These are phyloP conservation scores for Chelon auratus DNA, from an alignment of 2,797 vertebrate species.

Conservation along the genomic window DNA sequence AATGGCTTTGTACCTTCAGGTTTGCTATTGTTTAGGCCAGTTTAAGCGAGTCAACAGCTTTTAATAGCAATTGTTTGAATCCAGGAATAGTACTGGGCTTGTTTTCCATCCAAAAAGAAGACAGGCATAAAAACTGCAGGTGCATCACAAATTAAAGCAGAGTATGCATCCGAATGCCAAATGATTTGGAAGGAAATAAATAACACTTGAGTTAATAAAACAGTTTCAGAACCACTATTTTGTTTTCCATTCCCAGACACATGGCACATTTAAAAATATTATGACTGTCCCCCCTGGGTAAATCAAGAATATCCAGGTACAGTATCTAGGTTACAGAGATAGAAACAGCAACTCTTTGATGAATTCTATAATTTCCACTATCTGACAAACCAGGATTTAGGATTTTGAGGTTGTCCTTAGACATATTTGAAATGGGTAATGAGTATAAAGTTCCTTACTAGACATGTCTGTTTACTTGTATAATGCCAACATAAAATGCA, in stretches of 20 bases:
- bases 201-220: slow-evolving; percentile 33
- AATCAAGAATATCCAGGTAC: not conserved
- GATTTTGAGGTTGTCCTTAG: not conserved
- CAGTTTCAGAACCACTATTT: slow-evolving; percentile 11
- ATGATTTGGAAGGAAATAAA: slow-evolving; percentile 50
- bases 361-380: not conserved
- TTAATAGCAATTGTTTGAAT: slow-evolving; percentile 17
- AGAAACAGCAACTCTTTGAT: not conserved
- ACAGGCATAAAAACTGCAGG: slow-evolving; percentile 39
- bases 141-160: slow-evolving; percentile 33
- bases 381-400: not conserved
- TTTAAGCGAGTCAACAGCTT: slow-evolving; percentile 16
- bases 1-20: slow-evolving; percentile 10
- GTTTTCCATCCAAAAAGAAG: slow-evolving; percentile 22
- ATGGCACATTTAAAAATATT: slow-evolving; percentile 27
- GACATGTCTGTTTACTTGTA: not conserved
- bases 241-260: not conserved
- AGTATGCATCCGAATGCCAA: slow-evolving; percentile 42
- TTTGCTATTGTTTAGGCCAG: not conserved
- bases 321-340: not conserved
- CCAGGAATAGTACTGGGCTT: not conserved
- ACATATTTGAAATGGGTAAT: not conserved
- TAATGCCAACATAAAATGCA: not conserved
- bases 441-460: not conserved
- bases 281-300: not conserved